Evolutionary conservation across 2,797 vertebrate species (phyloP).

Genomic region (Coilia nasus): DNA sequence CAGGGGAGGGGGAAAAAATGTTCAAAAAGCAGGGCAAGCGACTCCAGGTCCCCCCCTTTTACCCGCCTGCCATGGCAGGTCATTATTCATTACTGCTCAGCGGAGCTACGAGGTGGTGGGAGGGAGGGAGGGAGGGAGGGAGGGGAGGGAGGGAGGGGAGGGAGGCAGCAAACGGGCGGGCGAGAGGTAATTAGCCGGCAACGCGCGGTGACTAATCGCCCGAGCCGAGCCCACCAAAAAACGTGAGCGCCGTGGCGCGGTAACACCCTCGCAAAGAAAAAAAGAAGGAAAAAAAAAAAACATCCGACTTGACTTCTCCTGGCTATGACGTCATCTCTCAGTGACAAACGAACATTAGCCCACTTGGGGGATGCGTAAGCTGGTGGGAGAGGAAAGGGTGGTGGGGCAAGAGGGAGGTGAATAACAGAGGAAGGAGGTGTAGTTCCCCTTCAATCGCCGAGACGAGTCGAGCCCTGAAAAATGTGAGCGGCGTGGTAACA

Average conservation of each 20-base stretch:
- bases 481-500: not conserved
- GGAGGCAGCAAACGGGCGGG: not conserved
- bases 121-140: not conserved
- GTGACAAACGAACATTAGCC: too few relatives aligned
- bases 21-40: not conserved
- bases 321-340: not conserved
- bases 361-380: too few relatives aligned
- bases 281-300: too few relatives aligned
- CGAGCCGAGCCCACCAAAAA: not conserved
- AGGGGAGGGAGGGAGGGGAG: too few relatives aligned
- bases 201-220: constrained; percentile 32
- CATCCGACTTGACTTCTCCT: not conserved
- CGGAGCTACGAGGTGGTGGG: not conserved
- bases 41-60: not conserved
- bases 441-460: not conserved
- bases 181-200: constrained; percentile 21
- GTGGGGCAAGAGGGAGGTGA: too few relatives aligned
- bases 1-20: too few relatives aligned
- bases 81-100: not conserved
- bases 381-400: too few relatives aligned
- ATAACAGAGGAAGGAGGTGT: too few relatives aligned
- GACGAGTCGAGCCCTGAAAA: not conserved
- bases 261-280: too few relatives aligned
- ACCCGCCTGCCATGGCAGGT: not conserved
- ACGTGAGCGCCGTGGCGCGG: not conserved